Evolutionary conservation across 2,113 vertebrate species (phyloP).

Genomic region (Telmatochromis sp.): DNA sequence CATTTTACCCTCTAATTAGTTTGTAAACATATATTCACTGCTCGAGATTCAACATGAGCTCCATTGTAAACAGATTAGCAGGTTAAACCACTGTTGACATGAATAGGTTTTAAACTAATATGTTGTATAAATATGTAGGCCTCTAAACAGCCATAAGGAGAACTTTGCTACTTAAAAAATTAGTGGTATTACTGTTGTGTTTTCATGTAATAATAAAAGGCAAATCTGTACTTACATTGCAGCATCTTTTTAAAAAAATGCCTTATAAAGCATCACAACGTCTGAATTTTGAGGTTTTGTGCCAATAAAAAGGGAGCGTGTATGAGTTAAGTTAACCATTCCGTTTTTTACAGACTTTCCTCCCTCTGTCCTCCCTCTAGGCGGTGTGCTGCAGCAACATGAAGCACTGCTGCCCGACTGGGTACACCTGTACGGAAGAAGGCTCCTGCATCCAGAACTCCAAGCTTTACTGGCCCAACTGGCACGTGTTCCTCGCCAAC

Average conservation of each 20-base stretch:
- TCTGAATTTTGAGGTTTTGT: background rate
- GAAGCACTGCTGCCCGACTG: slow-evolving; percentile 57
- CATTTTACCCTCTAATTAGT: background rate
- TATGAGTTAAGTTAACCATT: background rate
- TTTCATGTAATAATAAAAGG: background rate
- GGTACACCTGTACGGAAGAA: background rate
- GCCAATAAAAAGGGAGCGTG: accelerated
- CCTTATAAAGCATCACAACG: background rate
- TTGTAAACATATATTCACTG: background rate
- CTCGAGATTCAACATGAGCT: background rate
- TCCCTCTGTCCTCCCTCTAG: slow-evolving; percentile 25
- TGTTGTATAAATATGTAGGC: background rate
- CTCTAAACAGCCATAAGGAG: background rate
- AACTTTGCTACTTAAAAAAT: background rate
- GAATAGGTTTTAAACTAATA: background rate
- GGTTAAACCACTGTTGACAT: background rate
- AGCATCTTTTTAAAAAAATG: accelerated
- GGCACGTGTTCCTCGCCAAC: slow-evolving; percentile 18
- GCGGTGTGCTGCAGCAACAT: slow-evolving; percentile 69
- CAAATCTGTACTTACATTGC: background rate
- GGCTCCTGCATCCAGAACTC: slow-evolving; percentile 16
- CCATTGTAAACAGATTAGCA: background rate
- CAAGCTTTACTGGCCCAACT: slow-evolving; percentile 26
- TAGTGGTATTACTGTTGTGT: background rate
- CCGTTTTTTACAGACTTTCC: background rate